phyloP scores from a whole-genome alignment of 2,888 invertebrate genomes.

The Xanthia icteritia region DNA sequence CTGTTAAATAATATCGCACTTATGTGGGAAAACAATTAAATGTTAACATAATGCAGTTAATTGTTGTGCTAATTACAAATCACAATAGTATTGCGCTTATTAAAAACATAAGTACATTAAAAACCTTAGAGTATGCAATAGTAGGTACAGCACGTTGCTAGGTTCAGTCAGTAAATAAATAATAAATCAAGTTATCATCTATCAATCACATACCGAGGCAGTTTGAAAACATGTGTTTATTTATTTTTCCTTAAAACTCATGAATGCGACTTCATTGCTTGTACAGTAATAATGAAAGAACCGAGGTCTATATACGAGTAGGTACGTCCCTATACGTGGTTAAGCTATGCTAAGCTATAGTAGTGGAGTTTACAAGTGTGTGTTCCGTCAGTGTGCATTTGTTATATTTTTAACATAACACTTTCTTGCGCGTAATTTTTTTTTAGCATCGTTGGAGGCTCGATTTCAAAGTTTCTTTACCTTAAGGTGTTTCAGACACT shows the following conservation, averaged over 20 bases:
- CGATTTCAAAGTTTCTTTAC: slow-evolving; percentile 77
- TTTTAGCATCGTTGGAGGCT: slow-evolving; percentile 59
- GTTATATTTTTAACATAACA: slow-evolving; percentile 76
- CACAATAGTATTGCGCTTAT: slow-evolving; percentile 13
- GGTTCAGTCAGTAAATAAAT: slow-evolving; percentile 4
- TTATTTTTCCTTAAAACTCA: slow-evolving; percentile 34
- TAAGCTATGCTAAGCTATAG: neutral
- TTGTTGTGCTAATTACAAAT: slow-evolving; percentile 34
- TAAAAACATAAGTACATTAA: neutral
- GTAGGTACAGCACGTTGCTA: neutral
- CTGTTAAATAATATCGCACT: slow-evolving; percentile 36
- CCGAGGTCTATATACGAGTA: neutral
- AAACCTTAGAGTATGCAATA: neutral
- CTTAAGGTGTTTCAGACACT: slow-evolving; percentile 17
- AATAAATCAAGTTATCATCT: slow-evolving; percentile 24
- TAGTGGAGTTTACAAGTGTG: neutral
- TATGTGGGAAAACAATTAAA: slow-evolving; percentile 24
- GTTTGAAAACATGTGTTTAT: slow-evolving; percentile 12
- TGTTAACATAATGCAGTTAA: slow-evolving; percentile 22
- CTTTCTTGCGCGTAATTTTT: slow-evolving; percentile 77
- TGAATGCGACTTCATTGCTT: slow-evolving; percentile 34
- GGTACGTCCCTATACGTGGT: neutral
- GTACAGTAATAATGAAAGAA: neutral
- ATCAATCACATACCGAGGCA: slow-evolving; percentile 23
- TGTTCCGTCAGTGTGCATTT: neutral